Evolutionary conservation across 2,888 invertebrate genomes (phyloP).

Genomic region (Drosophila maculinotata): DNA sequence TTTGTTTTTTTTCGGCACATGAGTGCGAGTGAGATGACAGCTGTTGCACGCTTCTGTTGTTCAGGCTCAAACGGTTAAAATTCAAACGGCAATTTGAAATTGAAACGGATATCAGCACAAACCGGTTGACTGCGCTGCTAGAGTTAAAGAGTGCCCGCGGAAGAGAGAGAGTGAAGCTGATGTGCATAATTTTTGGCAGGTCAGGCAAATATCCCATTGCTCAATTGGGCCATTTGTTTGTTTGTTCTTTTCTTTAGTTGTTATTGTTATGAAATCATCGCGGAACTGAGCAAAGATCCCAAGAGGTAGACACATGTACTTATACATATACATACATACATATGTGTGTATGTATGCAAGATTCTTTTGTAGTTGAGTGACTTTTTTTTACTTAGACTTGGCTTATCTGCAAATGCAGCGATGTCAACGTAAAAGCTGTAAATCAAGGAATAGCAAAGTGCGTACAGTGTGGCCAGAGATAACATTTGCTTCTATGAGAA

Average conservation of each 20-base stretch:
- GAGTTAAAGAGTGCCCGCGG: not conserved
- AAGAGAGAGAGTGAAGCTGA: slow-evolving; percentile 16
- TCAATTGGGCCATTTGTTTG: slow-evolving; percentile 46
- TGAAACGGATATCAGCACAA: slow-evolving; percentile 46
- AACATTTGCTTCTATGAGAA: slow-evolving; percentile 28
- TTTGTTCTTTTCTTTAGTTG: slow-evolving; percentile 33
- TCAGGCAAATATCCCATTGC: slow-evolving; percentile 33
- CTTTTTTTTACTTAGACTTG: slow-evolving; percentile 6
- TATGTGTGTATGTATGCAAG: not conserved
- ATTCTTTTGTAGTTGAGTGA: not conserved
- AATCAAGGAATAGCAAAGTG: slow-evolving; percentile 35
- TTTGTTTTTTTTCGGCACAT: not conserved
- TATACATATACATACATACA: no score
- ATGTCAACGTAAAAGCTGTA: slow-evolving; percentile 17
- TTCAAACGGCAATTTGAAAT: slow-evolving; percentile 60
- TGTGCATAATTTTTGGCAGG: slow-evolving; percentile 43
- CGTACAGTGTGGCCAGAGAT: slow-evolving; percentile 24
- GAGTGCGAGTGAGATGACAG: slow-evolving; percentile 54
- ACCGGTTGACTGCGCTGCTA: slow-evolving; percentile 43
- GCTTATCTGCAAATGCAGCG: slow-evolving; percentile 34
- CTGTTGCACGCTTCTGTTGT: slow-evolving; percentile 25
- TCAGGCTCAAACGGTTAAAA: slow-evolving; percentile 61
- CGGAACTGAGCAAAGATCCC: slow-evolving; percentile 2
- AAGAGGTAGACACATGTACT: no score
- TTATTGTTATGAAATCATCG: slow-evolving; percentile 57